Conservation (phyloP, 2,888 invertebrate genomes). For the Eupelmus urozonus region DNA sequence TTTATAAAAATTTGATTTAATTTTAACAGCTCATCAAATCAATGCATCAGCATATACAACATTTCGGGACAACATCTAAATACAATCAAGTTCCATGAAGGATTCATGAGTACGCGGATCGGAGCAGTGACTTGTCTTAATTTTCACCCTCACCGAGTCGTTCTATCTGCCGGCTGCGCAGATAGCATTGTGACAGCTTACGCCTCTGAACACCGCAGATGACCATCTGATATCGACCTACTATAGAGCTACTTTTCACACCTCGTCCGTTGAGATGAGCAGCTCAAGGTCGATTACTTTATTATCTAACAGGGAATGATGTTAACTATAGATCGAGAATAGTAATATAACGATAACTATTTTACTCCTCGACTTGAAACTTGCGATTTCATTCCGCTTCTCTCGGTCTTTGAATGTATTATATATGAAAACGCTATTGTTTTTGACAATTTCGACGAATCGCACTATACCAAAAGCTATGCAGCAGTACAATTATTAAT, state of each 20-base stretch:
- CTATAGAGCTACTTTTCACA: constrained; percentile 66
- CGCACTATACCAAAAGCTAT: constrained; percentile 48
- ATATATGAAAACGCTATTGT: constrained; percentile 17
- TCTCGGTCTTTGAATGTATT: constrained; percentile 33
- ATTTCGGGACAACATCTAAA: constrained; percentile 86
- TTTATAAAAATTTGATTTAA: constrained; percentile 12
- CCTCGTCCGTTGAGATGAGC: constrained; percentile 25
- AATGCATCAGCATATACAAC: constrained; percentile 88
- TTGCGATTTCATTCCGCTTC: constrained; percentile 31
- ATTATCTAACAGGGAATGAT: background rate
- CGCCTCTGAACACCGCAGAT: constrained; percentile 84
- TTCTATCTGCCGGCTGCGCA: constrained; percentile 91
- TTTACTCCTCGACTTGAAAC: constrained; percentile 49
- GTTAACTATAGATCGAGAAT: constrained; percentile 26
- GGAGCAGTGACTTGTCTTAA: constrained; percentile 92
- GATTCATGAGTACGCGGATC: constrained; percentile 91
- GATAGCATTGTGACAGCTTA: constrained; percentile 93
- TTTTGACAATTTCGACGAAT: constrained; percentile 33
- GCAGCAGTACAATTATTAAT: constrained; percentile 33
- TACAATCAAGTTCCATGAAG: constrained; percentile 92
- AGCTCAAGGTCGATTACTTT: constrained; percentile 1
- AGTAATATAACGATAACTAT: constrained; percentile 30
- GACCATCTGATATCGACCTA: constrained; percentile 78
- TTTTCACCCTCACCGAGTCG: constrained; percentile 92
- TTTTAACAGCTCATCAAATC: constrained; percentile 86